Evolutionary conservation across 1,140 invertebrate species (phyloP), one percentile per base, ranked within the genome.

Genomic region (Monochamus saltuarius): DNA sequence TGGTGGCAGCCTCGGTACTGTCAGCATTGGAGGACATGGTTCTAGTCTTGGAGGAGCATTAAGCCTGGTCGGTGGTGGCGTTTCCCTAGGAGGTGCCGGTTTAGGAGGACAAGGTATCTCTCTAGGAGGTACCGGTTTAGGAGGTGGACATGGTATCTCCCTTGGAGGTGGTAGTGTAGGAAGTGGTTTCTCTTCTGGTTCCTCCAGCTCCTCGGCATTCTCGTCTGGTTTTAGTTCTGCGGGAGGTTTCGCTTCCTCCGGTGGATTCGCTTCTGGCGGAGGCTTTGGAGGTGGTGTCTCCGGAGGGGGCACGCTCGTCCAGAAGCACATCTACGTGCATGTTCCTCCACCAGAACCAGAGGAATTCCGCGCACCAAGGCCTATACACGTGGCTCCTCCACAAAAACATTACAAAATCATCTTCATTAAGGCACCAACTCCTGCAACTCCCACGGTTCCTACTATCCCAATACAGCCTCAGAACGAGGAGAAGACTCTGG

Each of bases 321-420:
- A 89, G 73, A 90, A 90, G 70, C 88, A 90, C 81, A 89, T 90
- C 74, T 90, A 90, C 80, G 88, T 90, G 11, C 89, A 73, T 56
- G 71, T 68, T n/a, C 67, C 72, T 38, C 89, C 89, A 71, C 88
- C 87, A 81, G 89, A 91, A 78, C 84, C 85, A 16, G 84, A 85
- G 75, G 83, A 86, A 72, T 81, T 84, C 62, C 82, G 80, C 66
- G 77, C 81, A 58, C 82, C 83, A 58, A 46, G 80, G 37, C 80
- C 83, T 36, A 75, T 80, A 42, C 49, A 64, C 19, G 78, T 83
- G 1, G 83, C 83, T 40, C 84, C 84, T 51, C 78, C 89, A 29
- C 88, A 90, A 74, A 92, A 92, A 67, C 89, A 92, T 74, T 92
- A 92, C 83, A 91, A 92, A 73, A 92, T 92, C 72, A 90, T 93